phyloP scores from a whole-genome alignment of 2,888 invertebrate genomes.

The Marronus borbonicus region DNA sequence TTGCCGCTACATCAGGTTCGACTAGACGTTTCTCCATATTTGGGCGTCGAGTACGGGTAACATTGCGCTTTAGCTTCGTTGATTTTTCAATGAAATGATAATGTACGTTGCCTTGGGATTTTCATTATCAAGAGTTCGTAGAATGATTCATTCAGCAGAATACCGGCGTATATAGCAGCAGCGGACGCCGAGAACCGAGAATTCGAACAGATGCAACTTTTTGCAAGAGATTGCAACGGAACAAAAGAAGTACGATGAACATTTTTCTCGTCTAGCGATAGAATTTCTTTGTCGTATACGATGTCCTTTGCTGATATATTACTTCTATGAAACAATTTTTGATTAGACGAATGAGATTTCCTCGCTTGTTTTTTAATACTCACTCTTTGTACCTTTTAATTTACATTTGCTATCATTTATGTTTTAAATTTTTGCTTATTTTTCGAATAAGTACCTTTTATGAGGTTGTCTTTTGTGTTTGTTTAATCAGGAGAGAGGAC shows the following conservation, averaged over 20 bases:
- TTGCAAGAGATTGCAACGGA: not conserved
- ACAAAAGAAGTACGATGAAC: not conserved
- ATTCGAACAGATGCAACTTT: not conserved
- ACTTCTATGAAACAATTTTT: too few species aligned
- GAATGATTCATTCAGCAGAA: constrained; percentile 48
- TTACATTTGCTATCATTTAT: too few species aligned
- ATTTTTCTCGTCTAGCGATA: not conserved
- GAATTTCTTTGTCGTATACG: not conserved
- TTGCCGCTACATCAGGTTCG: constrained; percentile 15
- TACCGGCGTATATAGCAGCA: not conserved
- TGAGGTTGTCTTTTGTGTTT: too few species aligned
- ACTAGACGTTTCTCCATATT: constrained; percentile 38
- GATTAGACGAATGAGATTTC: too few species aligned
- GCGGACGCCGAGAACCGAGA: constrained; percentile 1
- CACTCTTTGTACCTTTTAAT: too few species aligned
- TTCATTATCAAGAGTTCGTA: constrained; percentile 38
- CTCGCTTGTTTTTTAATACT: too few species aligned
- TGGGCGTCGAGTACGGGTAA: constrained; percentile 13
- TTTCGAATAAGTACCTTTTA: too few species aligned
- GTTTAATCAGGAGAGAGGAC: too few species aligned
- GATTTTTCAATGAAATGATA: constrained; percentile 47
- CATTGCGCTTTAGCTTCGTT: constrained; percentile 22
- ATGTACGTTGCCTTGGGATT: constrained; percentile 32
- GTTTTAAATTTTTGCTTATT: too few species aligned
- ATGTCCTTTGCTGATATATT: too few species aligned